These are phyloP conservation scores for Gonioctena quinquepunctata DNA, from an alignment of 1,140 invertebrate genomes.

Conservation along the genomic window DNA sequence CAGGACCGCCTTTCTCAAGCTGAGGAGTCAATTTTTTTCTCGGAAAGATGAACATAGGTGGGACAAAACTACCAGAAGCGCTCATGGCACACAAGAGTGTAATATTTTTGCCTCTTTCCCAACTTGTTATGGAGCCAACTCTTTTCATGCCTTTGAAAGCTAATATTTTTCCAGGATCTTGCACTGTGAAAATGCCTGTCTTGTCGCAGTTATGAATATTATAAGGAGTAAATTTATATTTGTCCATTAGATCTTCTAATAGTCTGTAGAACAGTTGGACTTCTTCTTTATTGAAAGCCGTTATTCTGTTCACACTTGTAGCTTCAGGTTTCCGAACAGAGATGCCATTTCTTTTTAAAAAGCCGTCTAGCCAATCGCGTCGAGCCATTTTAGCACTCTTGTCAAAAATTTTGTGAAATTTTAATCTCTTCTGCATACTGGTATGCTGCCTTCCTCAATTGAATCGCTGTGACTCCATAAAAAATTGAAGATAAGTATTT, in stretches of 20 bases:
- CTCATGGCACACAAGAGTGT: conserved; percentile 26
- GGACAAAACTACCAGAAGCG: conserved; percentile 21
- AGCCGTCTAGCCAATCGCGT: conserved; percentile 16
- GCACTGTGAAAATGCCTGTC: conserved; percentile 14
- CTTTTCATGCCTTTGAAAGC: conserved; percentile 14
- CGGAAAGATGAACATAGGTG: conserved; percentile 30
- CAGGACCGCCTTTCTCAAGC: conserved; percentile 44
- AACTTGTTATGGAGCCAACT: conserved; percentile 14
- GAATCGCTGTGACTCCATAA: too few relatives aligned
- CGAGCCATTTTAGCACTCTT: too few relatives aligned
- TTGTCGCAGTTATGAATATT: conserved; percentile 19
- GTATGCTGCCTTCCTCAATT: not conserved
- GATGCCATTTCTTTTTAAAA: conserved; percentile 12
- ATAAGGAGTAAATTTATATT: conserved; percentile 3
- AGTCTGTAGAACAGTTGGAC: conserved; percentile 46
- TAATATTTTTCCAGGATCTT: conserved; percentile 16
- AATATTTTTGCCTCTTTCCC: conserved; percentile 28
- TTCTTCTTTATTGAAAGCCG: conserved; percentile 34
- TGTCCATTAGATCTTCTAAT: conserved; percentile 12
- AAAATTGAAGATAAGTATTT: too few relatives aligned
- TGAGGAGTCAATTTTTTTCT: conserved; percentile 27
- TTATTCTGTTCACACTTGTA: conserved; percentile 34
- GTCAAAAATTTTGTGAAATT: not conserved
- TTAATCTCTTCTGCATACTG: not conserved
- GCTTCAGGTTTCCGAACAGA: conserved; percentile 36